Evolutionary conservation across 2,113 vertebrate species (phyloP).

Genomic region (Plecotus auritus): DNA sequence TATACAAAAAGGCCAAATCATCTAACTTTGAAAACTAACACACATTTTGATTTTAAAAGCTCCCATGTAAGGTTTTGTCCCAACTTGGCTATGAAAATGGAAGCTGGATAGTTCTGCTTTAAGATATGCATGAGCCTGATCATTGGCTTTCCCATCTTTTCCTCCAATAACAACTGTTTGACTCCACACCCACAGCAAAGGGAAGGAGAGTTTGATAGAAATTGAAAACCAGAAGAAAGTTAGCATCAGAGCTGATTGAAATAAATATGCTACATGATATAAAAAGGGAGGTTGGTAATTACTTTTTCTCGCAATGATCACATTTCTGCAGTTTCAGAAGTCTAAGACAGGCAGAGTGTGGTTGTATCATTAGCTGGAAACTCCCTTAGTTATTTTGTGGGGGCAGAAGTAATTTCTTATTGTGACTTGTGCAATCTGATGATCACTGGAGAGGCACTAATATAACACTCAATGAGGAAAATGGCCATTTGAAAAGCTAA

Average conservation of each 20-base stretch:
- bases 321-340: constrained; percentile 67
- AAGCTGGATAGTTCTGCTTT: not conserved
- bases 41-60: constrained; percentile 17
- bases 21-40: constrained; percentile 10
- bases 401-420: constrained; percentile 65
- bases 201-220: not conserved
- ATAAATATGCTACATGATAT: constrained; percentile 21
- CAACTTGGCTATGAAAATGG: not conserved
- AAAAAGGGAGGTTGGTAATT: constrained; percentile 13
- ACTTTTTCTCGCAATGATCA: constrained; percentile 49
- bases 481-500: constrained; percentile 70
- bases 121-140: not conserved
- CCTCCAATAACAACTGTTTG: not conserved
- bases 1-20: not conserved
- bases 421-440: constrained; percentile 45
- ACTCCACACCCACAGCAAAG: not conserved
- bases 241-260: not conserved
- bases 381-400: constrained; percentile 42
- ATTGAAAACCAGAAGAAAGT: constrained; percentile 24
- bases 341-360: constrained; percentile 42
- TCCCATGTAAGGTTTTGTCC: constrained; percentile 6
- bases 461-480: constrained; percentile 61
- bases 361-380: constrained; percentile 69
- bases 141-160: not conserved
- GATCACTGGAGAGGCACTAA: constrained; percentile 46